Conservation (phyloP, 2,797 vertebrate species). For the Holocentrus rufus region DNA sequence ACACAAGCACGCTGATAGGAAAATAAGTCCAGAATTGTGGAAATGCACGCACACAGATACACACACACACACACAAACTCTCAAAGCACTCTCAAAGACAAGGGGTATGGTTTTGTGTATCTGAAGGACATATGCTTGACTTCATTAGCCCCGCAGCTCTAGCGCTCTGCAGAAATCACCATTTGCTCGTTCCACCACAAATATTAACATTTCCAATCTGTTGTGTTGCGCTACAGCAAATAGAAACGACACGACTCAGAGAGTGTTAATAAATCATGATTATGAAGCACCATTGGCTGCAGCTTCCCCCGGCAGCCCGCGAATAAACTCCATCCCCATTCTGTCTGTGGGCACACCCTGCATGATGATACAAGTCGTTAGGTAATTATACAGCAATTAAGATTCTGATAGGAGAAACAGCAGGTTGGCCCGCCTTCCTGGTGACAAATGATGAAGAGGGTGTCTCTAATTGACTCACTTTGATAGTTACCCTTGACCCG, state of each 20-base stretch:
- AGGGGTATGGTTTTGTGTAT: slow-evolving; percentile 26
- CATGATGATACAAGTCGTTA: slow-evolving; percentile 70
- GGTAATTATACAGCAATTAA: slow-evolving; percentile 79
- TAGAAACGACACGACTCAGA: slow-evolving; percentile 73
- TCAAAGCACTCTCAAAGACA: not conserved
- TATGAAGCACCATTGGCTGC: slow-evolving; percentile 76
- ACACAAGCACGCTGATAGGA: slow-evolving; percentile 7
- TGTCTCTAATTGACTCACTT: slow-evolving; percentile 61
- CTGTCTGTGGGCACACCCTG: slow-evolving; percentile 70
- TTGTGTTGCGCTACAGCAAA: slow-evolving; percentile 75
- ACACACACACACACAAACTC: not conserved
- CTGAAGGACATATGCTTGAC: slow-evolving; percentile 74
- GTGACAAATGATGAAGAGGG: slow-evolving; percentile 68
- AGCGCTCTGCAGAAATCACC: slow-evolving; percentile 42
- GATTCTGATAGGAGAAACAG: slow-evolving; percentile 73
- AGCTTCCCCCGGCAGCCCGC: slow-evolving; percentile 64
- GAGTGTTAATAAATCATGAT: slow-evolving; percentile 85
- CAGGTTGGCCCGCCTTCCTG: slow-evolving; percentile 63
- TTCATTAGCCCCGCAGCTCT: slow-evolving; percentile 62
- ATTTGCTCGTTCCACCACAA: slow-evolving; percentile 69
- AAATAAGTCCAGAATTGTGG: slow-evolving; percentile 15
- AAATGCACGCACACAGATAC: slow-evolving; percentile 6
- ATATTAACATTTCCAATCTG: slow-evolving; percentile 84
- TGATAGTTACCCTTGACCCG: slow-evolving; percentile 73
- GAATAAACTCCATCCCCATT: slow-evolving; percentile 66